Evolutionary conservation across 2,113 vertebrate species (phyloP).

Genomic region (Coturnix japonica): DNA sequence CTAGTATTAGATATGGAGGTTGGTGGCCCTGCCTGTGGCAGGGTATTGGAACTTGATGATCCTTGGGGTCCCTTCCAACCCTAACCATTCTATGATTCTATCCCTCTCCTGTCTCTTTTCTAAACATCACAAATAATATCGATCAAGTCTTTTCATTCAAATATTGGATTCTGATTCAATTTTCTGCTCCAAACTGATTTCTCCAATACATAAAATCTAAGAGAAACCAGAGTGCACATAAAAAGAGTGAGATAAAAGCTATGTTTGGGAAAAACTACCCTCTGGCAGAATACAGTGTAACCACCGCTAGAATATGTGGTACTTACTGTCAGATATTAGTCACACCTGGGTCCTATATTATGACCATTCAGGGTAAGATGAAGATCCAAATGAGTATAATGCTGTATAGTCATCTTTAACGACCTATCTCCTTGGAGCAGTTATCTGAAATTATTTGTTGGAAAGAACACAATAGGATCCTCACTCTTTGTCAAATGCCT

Average conservation of each 20-base stretch:
- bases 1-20: no score
- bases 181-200: not conserved
- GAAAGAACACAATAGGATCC: accelerated
- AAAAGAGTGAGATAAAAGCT: not conserved
- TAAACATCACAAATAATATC: not conserved
- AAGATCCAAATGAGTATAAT: not conserved
- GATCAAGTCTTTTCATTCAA: not conserved
- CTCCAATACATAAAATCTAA: not conserved
- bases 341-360: not conserved
- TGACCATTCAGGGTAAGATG: not conserved
- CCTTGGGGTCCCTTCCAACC: no score
- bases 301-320: not conserved
- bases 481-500: not conserved
- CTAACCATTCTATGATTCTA: not conserved
- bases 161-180: not conserved
- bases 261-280: not conserved
- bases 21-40: no score
- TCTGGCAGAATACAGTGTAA: not conserved
- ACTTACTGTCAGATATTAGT: not conserved
- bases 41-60: no score
- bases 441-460: not conserved
- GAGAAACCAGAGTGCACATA: not conserved
- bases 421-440: not conserved
- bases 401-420: not conserved
- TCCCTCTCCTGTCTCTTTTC: not conserved